A percentile compares a stretch with the other conserved stretches of the same genome.
phyloP scores from a whole-genome alignment of 2,888 invertebrate species.

The Furcula furcula region DNA sequence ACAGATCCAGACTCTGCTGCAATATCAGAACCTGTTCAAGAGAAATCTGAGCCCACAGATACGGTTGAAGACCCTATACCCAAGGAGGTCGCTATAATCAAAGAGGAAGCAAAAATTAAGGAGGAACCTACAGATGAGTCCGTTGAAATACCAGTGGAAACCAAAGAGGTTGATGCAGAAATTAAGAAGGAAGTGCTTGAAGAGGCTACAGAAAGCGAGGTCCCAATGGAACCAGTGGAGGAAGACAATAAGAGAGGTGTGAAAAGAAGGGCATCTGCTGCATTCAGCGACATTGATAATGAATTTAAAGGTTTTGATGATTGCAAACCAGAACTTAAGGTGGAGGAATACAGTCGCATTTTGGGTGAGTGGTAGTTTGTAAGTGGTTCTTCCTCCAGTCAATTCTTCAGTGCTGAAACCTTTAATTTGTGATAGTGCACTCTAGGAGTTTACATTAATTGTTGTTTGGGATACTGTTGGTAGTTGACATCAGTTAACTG shows the following conservation, averaged over 20 bases:
- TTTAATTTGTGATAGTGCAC: no score
- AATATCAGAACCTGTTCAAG: not conserved
- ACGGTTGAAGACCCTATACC: not conserved
- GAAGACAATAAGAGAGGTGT: slow-evolving; percentile 33
- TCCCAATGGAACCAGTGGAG: slow-evolving; percentile 4
- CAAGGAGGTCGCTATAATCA: slow-evolving; percentile 1
- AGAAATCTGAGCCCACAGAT: not conserved
- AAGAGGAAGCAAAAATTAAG: not conserved
- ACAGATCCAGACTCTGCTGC: not conserved
- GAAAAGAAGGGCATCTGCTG: slow-evolving; percentile 64
- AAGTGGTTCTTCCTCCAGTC: no score
- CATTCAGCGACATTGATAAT: slow-evolving; percentile 56
- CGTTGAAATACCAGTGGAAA: not conserved
- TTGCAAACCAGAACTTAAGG: slow-evolving; percentile 38
- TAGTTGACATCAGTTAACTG: no score
- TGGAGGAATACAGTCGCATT: slow-evolving; percentile 45
- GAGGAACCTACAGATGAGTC: slow-evolving; percentile 5
- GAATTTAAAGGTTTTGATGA: slow-evolving; percentile 66
- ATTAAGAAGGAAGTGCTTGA: slow-evolving; percentile 3
- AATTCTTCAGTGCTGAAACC: no score
- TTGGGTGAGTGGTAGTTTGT: slow-evolving; percentile 55
- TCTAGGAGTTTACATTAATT: no score
- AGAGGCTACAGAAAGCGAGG: slow-evolving; percentile 9
- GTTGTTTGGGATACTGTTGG: no score
- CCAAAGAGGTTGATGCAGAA: not conserved